Evolutionary conservation across 2,888 invertebrate genomes (phyloP).

Genomic region (Cepaea hortensis): DNA sequence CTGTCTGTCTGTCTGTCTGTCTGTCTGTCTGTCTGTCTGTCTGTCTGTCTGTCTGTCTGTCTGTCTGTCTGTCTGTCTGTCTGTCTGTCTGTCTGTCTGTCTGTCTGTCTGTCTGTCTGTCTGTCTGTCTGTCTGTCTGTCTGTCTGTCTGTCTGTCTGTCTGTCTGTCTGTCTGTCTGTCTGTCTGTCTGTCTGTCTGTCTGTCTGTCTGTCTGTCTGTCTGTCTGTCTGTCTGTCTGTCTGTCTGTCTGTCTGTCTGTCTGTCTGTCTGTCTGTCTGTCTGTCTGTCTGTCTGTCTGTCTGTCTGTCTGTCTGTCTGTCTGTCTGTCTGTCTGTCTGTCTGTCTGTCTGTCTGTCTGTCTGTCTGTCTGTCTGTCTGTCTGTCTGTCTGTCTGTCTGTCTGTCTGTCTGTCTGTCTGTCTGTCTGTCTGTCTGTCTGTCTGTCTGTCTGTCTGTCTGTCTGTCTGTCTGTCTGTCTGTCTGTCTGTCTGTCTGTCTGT

Average conservation of each 20-base stretch:
- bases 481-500: conserved; percentile 35
- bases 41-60: conserved; percentile 15
- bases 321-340: not conserved
- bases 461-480: not conserved
- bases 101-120: conserved; percentile 2
- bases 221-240: conserved; percentile 15
- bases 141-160: conserved; percentile 3
- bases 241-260: conserved; percentile 17
- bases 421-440: conserved; percentile 16
- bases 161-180: conserved; percentile 30
- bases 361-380: not conserved
- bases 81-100: conserved; percentile 28
- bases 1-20: not conserved
- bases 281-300: not conserved
- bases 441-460: conserved; percentile 28
- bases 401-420: conserved; percentile 15
- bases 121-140: conserved; percentile 35
- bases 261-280: conserved; percentile 28
- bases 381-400: conserved; percentile 28
- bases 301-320: conserved; percentile 35
- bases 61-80: conserved; percentile 19
- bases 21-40: conserved; percentile 29
- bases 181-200: not conserved
- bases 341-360: conserved; percentile 33
- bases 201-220: conserved; percentile 25